Percentiles rank a stretch among this genome's conserved stretches.
These are phyloP conservation scores for Pachypanchax playfairii DNA, from an alignment of 2,113 vertebrate genomes.

Conservation along the genomic window DNA sequence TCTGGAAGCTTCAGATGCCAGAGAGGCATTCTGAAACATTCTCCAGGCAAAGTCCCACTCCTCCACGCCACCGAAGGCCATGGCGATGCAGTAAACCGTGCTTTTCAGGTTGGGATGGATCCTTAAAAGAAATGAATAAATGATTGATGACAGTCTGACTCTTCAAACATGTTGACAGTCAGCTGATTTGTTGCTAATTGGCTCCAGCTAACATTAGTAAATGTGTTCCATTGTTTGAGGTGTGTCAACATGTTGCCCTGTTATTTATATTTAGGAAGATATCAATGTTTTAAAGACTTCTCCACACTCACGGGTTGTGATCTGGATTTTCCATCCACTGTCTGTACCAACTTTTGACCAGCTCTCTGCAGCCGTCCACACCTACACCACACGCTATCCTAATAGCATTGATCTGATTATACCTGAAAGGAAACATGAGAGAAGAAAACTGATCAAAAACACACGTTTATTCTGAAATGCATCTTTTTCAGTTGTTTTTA, in stretches of 20 bases:
- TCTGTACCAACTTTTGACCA: conserved; percentile 55
- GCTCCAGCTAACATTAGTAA: background rate
- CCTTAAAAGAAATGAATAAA: conserved; percentile 61
- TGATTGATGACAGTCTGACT: too few relatives aligned
- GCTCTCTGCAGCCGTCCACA: conserved; percentile 52
- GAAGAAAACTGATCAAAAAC: background rate
- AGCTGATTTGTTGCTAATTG: too few relatives aligned
- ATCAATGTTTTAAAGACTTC: background rate
- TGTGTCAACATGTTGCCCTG: too few relatives aligned
- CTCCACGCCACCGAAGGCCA: conserved; percentile 79
- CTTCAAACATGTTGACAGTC: too few relatives aligned
- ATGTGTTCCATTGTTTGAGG: too few relatives aligned
- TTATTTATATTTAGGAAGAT: background rate
- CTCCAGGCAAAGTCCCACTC: conserved; percentile 91
- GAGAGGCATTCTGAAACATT: conserved; percentile 72
- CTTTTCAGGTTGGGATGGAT: conserved; percentile 88
- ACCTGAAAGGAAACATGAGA: conserved; percentile 73
- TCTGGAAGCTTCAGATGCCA: conserved; percentile 87
- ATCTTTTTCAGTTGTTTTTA: background rate
- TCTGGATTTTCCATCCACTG: conserved; percentile 58
- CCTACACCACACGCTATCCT: conserved; percentile 81
- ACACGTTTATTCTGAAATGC: background rate
- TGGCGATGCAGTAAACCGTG: conserved; percentile 87
- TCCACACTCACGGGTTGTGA: conserved; percentile 81
- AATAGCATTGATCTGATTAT: conserved; percentile 86